A percentile compares a stretch with the other conserved stretches of the same genome.
Evolutionary conservation across 1,140 invertebrate species (phyloP).

Genomic region (Polypedilum pembai): DNA sequence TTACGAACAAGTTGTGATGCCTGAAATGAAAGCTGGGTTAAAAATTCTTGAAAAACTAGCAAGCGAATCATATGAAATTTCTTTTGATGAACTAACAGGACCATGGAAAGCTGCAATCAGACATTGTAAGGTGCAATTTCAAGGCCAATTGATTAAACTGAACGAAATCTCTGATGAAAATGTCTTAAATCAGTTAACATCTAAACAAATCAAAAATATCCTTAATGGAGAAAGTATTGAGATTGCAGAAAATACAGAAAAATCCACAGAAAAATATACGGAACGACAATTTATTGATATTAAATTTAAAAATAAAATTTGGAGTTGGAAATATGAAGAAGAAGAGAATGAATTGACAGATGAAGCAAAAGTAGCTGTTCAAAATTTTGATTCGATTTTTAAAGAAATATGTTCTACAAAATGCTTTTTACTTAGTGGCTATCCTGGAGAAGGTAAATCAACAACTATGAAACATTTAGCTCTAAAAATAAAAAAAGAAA

Average conservation of each 20-base stretch:
- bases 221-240: not conserved
- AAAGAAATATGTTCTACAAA: no score
- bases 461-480: not conserved
- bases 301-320: not conserved
- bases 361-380: not conserved
- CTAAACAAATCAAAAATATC: not conserved
- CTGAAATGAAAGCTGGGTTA: not conserved
- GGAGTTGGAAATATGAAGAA: not conserved
- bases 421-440: not conserved
- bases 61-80: not conserved
- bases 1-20: not conserved
- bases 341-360: not conserved
- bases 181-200: not conserved
- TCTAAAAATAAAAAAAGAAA: not conserved
- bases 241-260: not conserved
- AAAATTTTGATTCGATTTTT: no score
- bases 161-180: not conserved
- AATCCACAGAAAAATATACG: not conserved
- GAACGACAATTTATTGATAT: not conserved
- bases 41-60: not conserved
- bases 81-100: not conserved
- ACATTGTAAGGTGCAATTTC: not conserved
- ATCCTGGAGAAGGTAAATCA: not conserved
- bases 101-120: not conserved
- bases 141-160: not conserved